These are phyloP conservation scores for Gobionotothen gibberifrons DNA, from an alignment of 2,797 vertebrate species.

Conservation along the genomic window DNA sequence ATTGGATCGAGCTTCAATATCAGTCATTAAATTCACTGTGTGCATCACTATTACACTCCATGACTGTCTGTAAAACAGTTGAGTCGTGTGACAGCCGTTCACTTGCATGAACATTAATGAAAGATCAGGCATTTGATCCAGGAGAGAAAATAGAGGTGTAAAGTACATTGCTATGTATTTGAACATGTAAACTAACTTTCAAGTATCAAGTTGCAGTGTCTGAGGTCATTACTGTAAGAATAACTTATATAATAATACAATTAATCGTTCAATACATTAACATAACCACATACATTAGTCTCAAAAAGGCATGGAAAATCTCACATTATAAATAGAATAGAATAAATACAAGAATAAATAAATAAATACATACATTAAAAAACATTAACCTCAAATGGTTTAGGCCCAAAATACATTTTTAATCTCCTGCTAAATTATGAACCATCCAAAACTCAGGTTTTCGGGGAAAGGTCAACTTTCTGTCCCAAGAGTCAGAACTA, in stretches of 20 bases:
- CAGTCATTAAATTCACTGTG: slow-evolving; percentile 27
- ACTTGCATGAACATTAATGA: neutral
- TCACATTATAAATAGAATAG: slow-evolving; percentile 70
- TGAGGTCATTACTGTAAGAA: slow-evolving; percentile 62
- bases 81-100: neutral
- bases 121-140: slow-evolving; percentile 10
- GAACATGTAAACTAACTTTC: slow-evolving; percentile 77
- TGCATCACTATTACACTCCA: slow-evolving; percentile 10
- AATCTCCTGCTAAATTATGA: too few species aligned
- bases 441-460: too few species aligned
- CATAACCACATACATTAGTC: slow-evolving; percentile 18
- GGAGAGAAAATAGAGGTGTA: slow-evolving; percentile 9
- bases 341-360: slow-evolving; percentile 74
- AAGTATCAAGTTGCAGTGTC: slow-evolving; percentile 70
- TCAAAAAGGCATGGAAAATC: slow-evolving; percentile 18
- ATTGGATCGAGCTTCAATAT: slow-evolving; percentile 23
- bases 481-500: too few species aligned
- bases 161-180: neutral
- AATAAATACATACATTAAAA: slow-evolving; percentile 52
- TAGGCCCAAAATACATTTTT: too few species aligned
- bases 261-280: slow-evolving; percentile 65
- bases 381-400: neutral
- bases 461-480: too few species aligned
- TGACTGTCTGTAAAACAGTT: slow-evolving; percentile 12
- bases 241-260: slow-evolving; percentile 61